Percentiles rank a stretch among this genome's conserved stretches.
These are phyloP conservation scores for Nestor notabilis DNA, from an alignment of 2,113 vertebrate genomes.

Conservation along the genomic window DNA sequence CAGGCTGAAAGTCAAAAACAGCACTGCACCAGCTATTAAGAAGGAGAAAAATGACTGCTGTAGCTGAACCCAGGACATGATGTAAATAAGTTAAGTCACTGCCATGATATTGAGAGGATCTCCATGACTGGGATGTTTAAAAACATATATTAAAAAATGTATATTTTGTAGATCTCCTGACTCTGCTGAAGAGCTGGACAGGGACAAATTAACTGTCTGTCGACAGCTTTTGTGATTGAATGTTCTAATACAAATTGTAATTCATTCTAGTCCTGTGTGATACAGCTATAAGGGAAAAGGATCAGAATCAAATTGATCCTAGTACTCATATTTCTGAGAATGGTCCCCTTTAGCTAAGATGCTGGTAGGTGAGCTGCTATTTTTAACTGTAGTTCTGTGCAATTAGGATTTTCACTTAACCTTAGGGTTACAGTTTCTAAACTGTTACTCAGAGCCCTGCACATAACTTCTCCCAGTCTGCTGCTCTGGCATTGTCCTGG, in stretches of 20 bases:
- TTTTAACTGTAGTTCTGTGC: not conserved
- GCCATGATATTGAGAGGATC: not conserved
- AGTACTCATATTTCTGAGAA: fast-evolving
- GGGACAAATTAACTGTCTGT: not conserved
- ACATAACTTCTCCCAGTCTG: not conserved
- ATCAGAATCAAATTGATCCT: not conserved
- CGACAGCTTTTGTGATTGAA: not conserved
- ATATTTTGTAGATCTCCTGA: not conserved
- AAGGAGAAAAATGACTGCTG: no score
- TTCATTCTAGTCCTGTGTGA: not conserved
- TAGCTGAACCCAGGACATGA: no score
- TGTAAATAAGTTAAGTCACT: not conserved
- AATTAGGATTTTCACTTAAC: not conserved
- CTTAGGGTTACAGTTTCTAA: not conserved
- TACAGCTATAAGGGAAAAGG: not conserved
- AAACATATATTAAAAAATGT: not conserved
- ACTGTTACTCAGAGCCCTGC: not conserved
- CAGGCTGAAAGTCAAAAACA: no score
- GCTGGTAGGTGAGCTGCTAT: not conserved
- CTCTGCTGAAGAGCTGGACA: not conserved
- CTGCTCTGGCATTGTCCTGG: not conserved
- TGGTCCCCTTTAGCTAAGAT: not conserved
- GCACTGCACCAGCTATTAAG: no score
- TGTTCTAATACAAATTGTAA: not conserved
- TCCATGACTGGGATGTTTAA: not conserved